Evolutionary conservation across 2,797 vertebrate species (phyloP).

Genomic region (Eupleurogrammus muticus): DNA sequence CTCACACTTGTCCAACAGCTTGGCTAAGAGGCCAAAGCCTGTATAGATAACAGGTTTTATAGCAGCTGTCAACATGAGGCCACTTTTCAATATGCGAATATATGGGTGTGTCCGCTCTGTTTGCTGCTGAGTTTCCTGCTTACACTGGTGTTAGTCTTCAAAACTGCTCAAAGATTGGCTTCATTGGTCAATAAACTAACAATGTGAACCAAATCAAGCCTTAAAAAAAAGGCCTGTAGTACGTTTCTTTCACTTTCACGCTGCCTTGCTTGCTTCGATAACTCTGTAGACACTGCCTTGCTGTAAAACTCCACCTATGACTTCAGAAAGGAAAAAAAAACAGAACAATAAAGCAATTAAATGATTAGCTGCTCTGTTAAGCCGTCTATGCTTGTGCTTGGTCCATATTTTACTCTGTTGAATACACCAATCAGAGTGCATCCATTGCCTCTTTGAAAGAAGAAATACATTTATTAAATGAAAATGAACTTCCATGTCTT

Average conservation of each 20-base stretch:
- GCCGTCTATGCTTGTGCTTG: slow-evolving; percentile 2
- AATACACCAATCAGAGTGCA: slow-evolving; percentile 10
- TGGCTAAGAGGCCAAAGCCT: slow-evolving; percentile 82
- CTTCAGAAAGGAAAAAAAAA: slow-evolving; percentile 37
- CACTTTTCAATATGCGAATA: slow-evolving; percentile 69
- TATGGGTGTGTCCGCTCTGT: slow-evolving; percentile 80
- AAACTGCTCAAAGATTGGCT: slow-evolving; percentile 27
- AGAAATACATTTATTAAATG: not conserved
- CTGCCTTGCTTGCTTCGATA: slow-evolving; percentile 7
- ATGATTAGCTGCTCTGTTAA: slow-evolving; percentile 30
- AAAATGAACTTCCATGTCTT: not conserved
- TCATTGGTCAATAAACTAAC: not conserved
- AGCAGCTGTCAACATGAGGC: slow-evolving; percentile 78
- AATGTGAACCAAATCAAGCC: not conserved
- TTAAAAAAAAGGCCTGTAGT: not conserved
- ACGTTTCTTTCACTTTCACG: slow-evolving; percentile 1
- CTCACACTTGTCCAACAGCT: slow-evolving; percentile 67
- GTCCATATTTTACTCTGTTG: slow-evolving; percentile 15
- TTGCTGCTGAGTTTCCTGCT: slow-evolving; percentile 65
- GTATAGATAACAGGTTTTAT: slow-evolving; percentile 85
- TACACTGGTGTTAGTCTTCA: slow-evolving; percentile 46
- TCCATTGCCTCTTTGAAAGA: not conserved
- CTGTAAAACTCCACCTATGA: slow-evolving; percentile 53
- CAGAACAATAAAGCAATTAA: slow-evolving; percentile 72
- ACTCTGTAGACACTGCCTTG: slow-evolving; percentile 69